Evolutionary conservation across 2,888 invertebrate genomes (phyloP).

Genomic region (Reticulitermes lucifugus): DNA sequence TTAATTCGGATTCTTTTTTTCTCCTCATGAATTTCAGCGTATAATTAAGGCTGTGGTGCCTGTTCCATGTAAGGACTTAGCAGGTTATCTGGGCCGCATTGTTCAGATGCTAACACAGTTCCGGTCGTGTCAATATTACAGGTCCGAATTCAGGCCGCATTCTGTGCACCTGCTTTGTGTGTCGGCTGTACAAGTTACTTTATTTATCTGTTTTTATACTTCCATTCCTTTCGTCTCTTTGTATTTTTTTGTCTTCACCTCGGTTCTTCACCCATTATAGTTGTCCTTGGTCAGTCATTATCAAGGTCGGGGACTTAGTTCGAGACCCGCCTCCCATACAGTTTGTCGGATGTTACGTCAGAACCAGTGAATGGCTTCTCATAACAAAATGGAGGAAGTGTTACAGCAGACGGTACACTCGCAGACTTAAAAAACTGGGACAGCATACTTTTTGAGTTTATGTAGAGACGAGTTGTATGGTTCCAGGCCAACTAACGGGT

Average conservation of each 20-base stretch:
- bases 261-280: neutral
- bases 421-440: neutral
- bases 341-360: neutral
- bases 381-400: conserved; percentile 4
- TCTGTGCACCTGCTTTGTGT: neutral
- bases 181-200: neutral
- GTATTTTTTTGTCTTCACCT: neutral
- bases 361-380: neutral
- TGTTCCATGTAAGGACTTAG: neutral
- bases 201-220: neutral
- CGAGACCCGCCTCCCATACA: neutral
- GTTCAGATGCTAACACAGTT: neutral
- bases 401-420: neutral
- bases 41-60: neutral
- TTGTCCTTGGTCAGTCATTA: neutral
- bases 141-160: neutral
- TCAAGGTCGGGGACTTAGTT: conserved; percentile 10
- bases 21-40: neutral
- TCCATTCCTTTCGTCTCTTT: neutral
- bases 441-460: neutral
- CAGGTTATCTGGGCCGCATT: neutral
- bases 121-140: neutral
- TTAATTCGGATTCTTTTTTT: neutral
- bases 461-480: neutral
- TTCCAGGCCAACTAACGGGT: neutral